Percentiles rank a stretch among this genome's conserved stretches.
Conservation (phyloP, 2,888 invertebrate species). For the Oxycera nigricornis region DNA sequence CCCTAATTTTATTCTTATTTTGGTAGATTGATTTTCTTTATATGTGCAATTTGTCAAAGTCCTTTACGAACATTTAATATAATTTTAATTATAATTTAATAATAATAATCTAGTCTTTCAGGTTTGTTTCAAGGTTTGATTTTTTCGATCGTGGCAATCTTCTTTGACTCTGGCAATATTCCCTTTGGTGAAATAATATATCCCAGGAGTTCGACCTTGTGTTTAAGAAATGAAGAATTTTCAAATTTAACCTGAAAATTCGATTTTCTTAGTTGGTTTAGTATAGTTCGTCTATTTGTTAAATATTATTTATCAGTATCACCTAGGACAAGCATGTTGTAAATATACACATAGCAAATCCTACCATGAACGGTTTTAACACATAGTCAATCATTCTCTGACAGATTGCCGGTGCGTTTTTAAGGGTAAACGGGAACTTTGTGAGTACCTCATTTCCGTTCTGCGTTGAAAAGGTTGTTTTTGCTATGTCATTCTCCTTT, state of each 20-base stretch:
- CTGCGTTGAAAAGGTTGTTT: neutral
- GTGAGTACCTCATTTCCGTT: neutral
- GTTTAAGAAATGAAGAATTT: neutral
- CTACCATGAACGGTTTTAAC: neutral
- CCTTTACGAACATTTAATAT: too few species aligned
- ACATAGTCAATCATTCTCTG: neutral
- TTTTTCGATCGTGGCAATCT: neutral
- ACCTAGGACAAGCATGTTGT: slow-evolving; percentile 26
- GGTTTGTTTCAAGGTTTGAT: neutral
- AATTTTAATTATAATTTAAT: too few species aligned
- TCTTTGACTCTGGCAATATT: neutral
- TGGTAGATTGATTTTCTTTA: too few species aligned
- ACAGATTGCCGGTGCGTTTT: neutral
- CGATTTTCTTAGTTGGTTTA: neutral
- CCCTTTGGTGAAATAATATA: neutral
- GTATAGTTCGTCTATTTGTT: neutral
- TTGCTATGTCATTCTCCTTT: neutral
- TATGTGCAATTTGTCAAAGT: too few species aligned
- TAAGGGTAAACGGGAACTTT: neutral
- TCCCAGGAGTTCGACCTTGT: neutral
- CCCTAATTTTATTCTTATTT: too few species aligned
- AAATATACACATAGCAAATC: neutral
- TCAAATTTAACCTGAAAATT: neutral
- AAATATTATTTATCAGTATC: neutral
- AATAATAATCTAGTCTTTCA: too few species aligned